These are phyloP conservation scores for Camponotus fellah DNA, from an alignment of 2,888 invertebrate species.

Conservation along the genomic window DNA sequence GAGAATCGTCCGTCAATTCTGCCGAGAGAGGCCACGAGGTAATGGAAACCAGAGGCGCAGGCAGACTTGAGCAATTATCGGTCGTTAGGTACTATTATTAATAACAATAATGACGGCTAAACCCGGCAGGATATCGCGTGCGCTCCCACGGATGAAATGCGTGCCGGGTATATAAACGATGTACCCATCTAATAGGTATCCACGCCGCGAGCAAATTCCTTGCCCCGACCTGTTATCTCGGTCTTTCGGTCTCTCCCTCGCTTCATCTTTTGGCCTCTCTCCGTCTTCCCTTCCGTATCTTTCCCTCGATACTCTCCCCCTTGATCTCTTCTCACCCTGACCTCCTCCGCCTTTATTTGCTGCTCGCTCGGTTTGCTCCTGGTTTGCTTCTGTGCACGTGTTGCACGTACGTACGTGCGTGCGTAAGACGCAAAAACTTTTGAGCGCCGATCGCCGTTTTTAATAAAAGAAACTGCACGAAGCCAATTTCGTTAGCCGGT, in stretches of 20 bases:
- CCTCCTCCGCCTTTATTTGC: slow-evolving; percentile 56
- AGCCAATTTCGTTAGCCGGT: slow-evolving; percentile 56
- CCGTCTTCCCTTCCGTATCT: slow-evolving; percentile 46
- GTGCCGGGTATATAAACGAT: slow-evolving; percentile 84
- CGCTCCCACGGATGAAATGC: slow-evolving; percentile 86
- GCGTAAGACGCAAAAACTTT: slow-evolving; percentile 60
- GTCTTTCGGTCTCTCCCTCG: slow-evolving; percentile 20
- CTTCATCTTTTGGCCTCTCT: slow-evolving; percentile 50
- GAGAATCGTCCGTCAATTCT: slow-evolving; percentile 27
- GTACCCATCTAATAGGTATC: slow-evolving; percentile 84
- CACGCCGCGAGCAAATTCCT: slow-evolving; percentile 84
- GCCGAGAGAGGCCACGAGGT: slow-evolving; percentile 58
- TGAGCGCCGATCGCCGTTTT: slow-evolving; percentile 61
- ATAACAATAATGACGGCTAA: slow-evolving; percentile 84
- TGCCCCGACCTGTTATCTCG: slow-evolving; percentile 66
- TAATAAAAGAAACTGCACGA: slow-evolving; percentile 76
- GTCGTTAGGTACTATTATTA: slow-evolving; percentile 84
- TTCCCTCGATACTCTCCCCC: slow-evolving; percentile 36
- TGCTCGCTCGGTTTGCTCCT: slow-evolving; percentile 53
- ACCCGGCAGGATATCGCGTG: slow-evolving; percentile 82
- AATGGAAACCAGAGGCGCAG: slow-evolving; percentile 84
- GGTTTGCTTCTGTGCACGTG: slow-evolving; percentile 27
- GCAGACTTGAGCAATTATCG: slow-evolving; percentile 85
- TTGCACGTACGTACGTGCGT: slow-evolving; percentile 34
- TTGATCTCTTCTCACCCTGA: slow-evolving; percentile 34